Percentiles rank a stretch among this genome's conserved stretches.
phyloP scores from a whole-genome alignment of 2,888 invertebrate genomes.

The Ligdia adustata region DNA sequence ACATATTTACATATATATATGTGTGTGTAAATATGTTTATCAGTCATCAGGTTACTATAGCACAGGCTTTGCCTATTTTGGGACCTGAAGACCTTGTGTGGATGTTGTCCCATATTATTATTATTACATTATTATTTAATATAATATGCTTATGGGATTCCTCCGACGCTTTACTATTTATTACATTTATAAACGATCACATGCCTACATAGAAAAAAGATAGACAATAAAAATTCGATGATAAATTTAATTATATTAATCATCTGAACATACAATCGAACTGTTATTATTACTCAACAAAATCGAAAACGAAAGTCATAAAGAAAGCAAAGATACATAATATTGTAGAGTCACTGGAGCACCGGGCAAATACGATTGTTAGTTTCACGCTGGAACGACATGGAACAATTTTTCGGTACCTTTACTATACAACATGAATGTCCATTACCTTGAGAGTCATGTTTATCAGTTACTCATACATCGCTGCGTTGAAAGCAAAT shows the following conservation, averaged over 20 bases:
- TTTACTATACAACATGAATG: constrained; percentile 11
- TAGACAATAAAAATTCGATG: constrained; percentile 1
- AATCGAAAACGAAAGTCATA: constrained; percentile 72
- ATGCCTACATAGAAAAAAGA: background rate
- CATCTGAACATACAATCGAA: constrained; percentile 34
- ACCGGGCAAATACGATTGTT: constrained; percentile 72
- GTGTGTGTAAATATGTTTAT: no score
- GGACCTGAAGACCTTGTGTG: no score
- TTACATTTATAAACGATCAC: constrained; percentile 2
- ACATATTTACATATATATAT: no score
- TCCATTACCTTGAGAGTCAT: no score
- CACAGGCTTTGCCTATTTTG: no score
- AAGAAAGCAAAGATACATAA: constrained; percentile 64
- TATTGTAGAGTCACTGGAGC: constrained; percentile 76
- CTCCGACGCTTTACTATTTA: background rate
- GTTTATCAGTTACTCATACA: constrained; percentile 7
- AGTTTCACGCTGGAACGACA: constrained; percentile 49
- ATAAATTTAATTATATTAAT: constrained; percentile 20
- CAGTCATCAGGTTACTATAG: no score
- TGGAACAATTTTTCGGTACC: constrained; percentile 20
- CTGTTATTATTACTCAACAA: constrained; percentile 50
- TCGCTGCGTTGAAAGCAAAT: constrained; percentile 10
- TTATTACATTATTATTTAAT: no score
- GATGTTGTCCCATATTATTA: no score
- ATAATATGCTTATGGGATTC: constrained; percentile 6